Percentiles rank a stretch among this genome's conserved stretches.
Evolutionary conservation across 2,888 invertebrate genomes (phyloP).

Genomic region (Rotaria macrura): DNA sequence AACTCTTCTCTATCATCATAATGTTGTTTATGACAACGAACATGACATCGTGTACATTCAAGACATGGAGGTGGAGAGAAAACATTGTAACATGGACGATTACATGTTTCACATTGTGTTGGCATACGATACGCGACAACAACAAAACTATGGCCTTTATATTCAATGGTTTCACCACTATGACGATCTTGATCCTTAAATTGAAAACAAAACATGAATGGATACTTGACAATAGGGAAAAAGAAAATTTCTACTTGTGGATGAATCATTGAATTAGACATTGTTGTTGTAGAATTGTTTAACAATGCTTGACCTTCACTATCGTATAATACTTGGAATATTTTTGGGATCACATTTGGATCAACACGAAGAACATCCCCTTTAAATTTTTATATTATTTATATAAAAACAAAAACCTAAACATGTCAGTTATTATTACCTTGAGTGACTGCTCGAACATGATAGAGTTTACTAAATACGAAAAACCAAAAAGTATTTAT

Average conservation of each 20-base stretch:
- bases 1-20: conserved; percentile 71
- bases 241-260: not conserved
- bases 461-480: conserved; percentile 96
- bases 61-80: conserved; percentile 91
- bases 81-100: conserved; percentile 91
- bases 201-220: not conserved
- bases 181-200: conserved; percentile 37
- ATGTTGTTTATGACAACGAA: conserved; percentile 95
- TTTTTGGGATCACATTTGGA: conserved; percentile 95
- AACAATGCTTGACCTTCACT: not conserved
- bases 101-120: conserved; percentile 90
- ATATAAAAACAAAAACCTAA: too few species aligned
- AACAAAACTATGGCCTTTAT: conserved; percentile 88
- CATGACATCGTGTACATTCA: conserved; percentile 80
- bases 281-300: not conserved
- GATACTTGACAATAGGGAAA: conserved; percentile 36
- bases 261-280: not conserved
- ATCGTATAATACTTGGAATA: conserved; percentile 54
- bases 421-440: conserved; percentile 45
- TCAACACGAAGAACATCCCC: conserved; percentile 89
- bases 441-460: conserved; percentile 92
- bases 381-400: not conserved
- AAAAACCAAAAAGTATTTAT: too few species aligned
- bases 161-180: conserved; percentile 47
- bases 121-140: conserved; percentile 95